Percentiles rank a stretch among this genome's conserved stretches.
phyloP scores from a whole-genome alignment of 2,797 vertebrate species.

The Parotocinclus haroldoi region DNA sequence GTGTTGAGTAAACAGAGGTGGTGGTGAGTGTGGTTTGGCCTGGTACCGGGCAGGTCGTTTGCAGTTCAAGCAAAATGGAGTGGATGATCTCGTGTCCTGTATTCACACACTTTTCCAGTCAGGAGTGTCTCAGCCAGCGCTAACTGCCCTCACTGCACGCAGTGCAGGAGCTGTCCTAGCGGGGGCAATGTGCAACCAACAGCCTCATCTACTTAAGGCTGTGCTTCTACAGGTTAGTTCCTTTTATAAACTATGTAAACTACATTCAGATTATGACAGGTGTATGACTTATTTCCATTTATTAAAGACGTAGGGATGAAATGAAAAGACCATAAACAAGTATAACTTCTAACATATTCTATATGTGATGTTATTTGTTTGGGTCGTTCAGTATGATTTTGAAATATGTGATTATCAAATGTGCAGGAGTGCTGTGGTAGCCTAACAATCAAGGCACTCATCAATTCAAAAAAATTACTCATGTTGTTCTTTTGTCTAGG shows the following conservation, averaged over 20 bases:
- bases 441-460: too few species aligned
- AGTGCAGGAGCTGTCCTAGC: conserved; percentile 91
- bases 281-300: too few species aligned
- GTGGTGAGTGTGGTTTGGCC: conserved; percentile 84
- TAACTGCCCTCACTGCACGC: conserved; percentile 77
- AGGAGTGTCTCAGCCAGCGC: conserved; percentile 79
- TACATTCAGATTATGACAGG: too few species aligned
- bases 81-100: conserved; percentile 86
- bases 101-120: conserved; percentile 75
- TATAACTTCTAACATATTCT: too few species aligned
- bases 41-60: conserved; percentile 84
- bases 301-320: too few species aligned
- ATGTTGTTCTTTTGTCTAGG: conserved; percentile 61
- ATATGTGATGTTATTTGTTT: too few species aligned
- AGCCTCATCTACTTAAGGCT: conserved; percentile 77
- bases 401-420: too few species aligned
- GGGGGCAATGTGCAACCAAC: conserved; percentile 84
- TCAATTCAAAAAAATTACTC: neutral
- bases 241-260: neutral
- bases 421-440: too few species aligned
- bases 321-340: too few species aligned
- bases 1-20: conserved; percentile 65
- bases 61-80: conserved; percentile 78
- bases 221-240: conserved; percentile 80
- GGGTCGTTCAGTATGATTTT: too few species aligned